Base-by-base conservation (phyloP, 2,113 vertebrate genomes). In the Notiomystis cincta region DNA sequence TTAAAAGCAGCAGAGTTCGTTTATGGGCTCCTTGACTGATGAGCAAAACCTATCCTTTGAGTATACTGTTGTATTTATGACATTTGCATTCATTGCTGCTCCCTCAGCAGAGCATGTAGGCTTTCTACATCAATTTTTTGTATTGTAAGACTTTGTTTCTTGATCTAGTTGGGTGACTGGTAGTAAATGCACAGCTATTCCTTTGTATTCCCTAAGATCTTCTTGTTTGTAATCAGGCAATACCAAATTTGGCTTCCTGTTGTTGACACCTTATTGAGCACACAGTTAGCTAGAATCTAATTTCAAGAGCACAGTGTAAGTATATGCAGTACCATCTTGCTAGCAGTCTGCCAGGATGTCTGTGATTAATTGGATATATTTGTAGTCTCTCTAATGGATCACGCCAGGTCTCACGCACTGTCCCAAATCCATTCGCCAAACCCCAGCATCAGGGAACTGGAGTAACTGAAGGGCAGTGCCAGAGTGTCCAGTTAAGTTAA, bases 371-470 rank as follows among this genome's bases (percentile, higher is more conserved):
- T 40, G 53, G 44, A 15, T 79, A 9, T 53, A 17, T 90, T 51
- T 89, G 83, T 60, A 51, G 64, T n/a, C 51, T 62, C 35, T 51
- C 83, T 58, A 57, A 42, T 42, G 20, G 4, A 62, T 73, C 33
- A 8, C 4, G 3, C 47, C 23, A 33, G 7, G 35, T 78, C 51
- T 94, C 10, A 1, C 1, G 0, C 31, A 10, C 58, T 3, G 3
- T 80, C 65, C 47, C 17, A 73, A 72, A 50, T 25, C 47, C 42
- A 19, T 73, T 40, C 51, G 33, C 40, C 67, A 61, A 81, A 73
- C 40, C 10, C n/a, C 33, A 42, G n/a, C 50, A 11, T 45, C 33
- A 12, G n/a, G 69, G 58, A 28, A 27, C 58, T 23, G 28, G 21
- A 45, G 17, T 54, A 20, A 5, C 2, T 37, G 57, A 72, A 76